Evolutionary conservation across 2,797 vertebrate species (phyloP).

Genomic region (Coreius guichenoti): DNA sequence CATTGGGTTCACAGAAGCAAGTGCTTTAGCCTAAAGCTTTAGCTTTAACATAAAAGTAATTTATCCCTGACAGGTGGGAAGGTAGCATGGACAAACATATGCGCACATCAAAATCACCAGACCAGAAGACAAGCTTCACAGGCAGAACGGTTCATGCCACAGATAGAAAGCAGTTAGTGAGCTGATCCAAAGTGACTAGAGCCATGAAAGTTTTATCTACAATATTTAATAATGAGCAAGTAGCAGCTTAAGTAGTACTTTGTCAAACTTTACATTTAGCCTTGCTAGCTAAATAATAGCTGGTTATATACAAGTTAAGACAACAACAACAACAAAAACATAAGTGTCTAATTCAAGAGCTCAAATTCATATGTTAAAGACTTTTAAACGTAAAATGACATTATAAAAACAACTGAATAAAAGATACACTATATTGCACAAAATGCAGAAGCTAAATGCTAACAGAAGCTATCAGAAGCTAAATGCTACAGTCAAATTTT

Average conservation of each 20-base stretch:
- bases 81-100: background rate
- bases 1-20: slow-evolving; percentile 48
- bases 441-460: background rate
- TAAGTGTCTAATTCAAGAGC: background rate
- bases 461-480: background rate
- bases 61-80: slow-evolving; percentile 30
- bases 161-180: background rate
- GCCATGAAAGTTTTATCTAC: background rate
- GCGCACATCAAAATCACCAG: slow-evolving; percentile 5
- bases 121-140: background rate
- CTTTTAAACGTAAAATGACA: background rate
- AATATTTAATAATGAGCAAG: background rate
- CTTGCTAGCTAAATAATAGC: background rate
- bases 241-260: background rate
- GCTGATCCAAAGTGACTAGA: background rate
- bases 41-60: no score
- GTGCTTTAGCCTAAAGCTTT: slow-evolving; percentile 37
- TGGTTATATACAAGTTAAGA: background rate
- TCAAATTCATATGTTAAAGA: background rate
- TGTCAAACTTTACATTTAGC: background rate
- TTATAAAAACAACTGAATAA: background rate
- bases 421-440: background rate
- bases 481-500: background rate
- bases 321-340: background rate
- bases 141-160: background rate